These are phyloP conservation scores for Paraescarpia echinospica DNA, from an alignment of 1,140 invertebrate species.

Conservation along the genomic window DNA sequence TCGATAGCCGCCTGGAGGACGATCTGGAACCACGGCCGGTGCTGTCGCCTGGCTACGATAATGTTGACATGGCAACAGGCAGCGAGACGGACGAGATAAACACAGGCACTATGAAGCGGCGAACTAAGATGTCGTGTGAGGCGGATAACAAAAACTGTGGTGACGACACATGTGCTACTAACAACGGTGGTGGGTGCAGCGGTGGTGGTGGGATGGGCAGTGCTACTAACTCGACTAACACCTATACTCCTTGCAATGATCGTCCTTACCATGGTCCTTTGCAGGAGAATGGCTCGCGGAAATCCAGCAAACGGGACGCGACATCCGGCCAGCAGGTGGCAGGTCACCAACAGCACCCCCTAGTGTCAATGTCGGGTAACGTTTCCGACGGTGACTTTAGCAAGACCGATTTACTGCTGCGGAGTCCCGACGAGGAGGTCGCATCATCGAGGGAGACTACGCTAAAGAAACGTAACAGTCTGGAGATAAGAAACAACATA, in stretches of 20 bases:
- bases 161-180: neutral
- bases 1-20: conserved; percentile 40
- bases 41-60: neutral
- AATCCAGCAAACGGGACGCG: neutral
- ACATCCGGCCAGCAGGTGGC: neutral
- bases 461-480: conserved; percentile 47
- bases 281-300: neutral
- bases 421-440: neutral
- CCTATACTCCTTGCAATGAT: neutral
- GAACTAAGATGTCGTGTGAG: conserved; percentile 3
- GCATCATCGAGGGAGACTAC: neutral
- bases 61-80: neutral
- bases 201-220: neutral
- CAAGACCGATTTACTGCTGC: neutral
- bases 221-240: neutral
- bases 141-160: neutral
- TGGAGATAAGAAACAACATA: conserved; percentile 57
- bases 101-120: conserved; percentile 26
- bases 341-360: neutral
- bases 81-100: conserved; percentile 10
- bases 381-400: neutral
- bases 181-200: neutral
- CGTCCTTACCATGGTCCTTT: neutral
- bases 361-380: neutral
- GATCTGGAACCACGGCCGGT: conserved; percentile 63